Base-by-base conservation (phyloP, 2,888 invertebrate genomes). In the Aricia artaxerxes region DNA sequence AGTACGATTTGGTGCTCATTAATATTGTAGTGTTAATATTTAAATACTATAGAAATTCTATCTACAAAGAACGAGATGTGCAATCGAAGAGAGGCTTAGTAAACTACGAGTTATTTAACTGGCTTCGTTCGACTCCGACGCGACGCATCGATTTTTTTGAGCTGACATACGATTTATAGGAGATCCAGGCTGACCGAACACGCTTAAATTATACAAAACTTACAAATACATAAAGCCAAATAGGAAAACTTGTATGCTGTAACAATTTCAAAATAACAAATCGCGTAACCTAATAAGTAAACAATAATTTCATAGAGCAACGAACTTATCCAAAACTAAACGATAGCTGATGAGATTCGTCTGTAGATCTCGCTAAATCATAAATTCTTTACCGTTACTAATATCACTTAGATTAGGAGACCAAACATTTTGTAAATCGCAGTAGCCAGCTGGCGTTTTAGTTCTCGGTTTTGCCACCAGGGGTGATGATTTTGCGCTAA, bases 1-100 rank as follows among this genome's bases (percentile, higher is more conserved):
- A 94, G 94, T 94, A 94, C 94, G 91, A 94, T 94, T 94, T 94
- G 94, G 94, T 94, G 94, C 94, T 94, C 94, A 92, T 85, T 90
- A 88, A 90, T 92, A 89, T 92, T 90, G 90, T 92, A 91, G 92
- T 92, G 92, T 92, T 91, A 88, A 88, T 90, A 82, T 85, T 86
- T 87, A 89, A 91, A 89, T 88, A 89, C 89, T 92, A 91, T 87
- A 87, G 85, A 88, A 88, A 85, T 90, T 91, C 92, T 92, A 93
- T 91, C 92, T 92, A 93, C 91, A 92, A 88, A 90, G 84, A 89
- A 89, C 85, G 86, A 91, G 85, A 85, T 88, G 85, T 91, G 90
- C 89, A 86, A 88, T 89, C 84, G 82, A 88, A 86, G 88, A 87
- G 88, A 88, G 85, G 82, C 85, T 88, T 90, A 79, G 77, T 69